Evolutionary conservation across 2,113 vertebrate species (phyloP).

Genomic region (Limanda limanda): DNA sequence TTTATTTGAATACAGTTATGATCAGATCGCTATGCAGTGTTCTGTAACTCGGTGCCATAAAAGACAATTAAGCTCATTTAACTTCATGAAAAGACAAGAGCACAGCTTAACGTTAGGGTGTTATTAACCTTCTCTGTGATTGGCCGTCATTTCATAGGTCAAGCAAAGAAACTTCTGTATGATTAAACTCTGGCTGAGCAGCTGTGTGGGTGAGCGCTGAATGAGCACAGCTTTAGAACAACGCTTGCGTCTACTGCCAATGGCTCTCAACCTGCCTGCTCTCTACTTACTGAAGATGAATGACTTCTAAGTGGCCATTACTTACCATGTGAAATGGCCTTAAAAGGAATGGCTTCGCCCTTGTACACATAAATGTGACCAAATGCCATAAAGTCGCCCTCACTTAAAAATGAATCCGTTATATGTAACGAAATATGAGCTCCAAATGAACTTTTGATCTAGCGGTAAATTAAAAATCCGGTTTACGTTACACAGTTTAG

Average conservation of each 20-base stretch:
- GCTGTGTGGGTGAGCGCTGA: conserved; percentile 54
- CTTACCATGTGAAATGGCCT: conserved; percentile 64
- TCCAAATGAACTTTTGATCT: conserved; percentile 29
- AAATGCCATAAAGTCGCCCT: conserved; percentile 52
- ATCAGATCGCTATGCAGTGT: background rate
- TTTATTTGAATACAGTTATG: conserved; percentile 1
- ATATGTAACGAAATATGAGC: conserved; percentile 22
- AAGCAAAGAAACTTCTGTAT: conserved; percentile 42
- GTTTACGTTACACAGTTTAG: background rate
- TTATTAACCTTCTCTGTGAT: conserved; percentile 40
- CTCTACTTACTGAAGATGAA: conserved; percentile 69
- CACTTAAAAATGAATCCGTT: conserved; percentile 54
- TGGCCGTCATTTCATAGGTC: conserved; percentile 40
- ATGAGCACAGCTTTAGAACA: conserved; percentile 65
- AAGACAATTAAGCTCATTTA: conserved; percentile 7
- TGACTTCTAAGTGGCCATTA: conserved; percentile 60
- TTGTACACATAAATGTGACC: conserved; percentile 59
- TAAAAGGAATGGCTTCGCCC: conserved; percentile 53
- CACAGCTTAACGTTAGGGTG: conserved; percentile 2
- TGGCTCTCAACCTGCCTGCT: conserved; percentile 67
- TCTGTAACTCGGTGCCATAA: conserved; percentile 7
- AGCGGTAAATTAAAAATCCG: conserved; percentile 27
- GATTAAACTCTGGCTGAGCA: conserved; percentile 44
- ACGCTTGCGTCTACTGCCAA: too few species aligned
- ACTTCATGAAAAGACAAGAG: conserved; percentile 24